Conservation (phyloP, 2,888 invertebrate genomes). For the Tuta absoluta region DNA sequence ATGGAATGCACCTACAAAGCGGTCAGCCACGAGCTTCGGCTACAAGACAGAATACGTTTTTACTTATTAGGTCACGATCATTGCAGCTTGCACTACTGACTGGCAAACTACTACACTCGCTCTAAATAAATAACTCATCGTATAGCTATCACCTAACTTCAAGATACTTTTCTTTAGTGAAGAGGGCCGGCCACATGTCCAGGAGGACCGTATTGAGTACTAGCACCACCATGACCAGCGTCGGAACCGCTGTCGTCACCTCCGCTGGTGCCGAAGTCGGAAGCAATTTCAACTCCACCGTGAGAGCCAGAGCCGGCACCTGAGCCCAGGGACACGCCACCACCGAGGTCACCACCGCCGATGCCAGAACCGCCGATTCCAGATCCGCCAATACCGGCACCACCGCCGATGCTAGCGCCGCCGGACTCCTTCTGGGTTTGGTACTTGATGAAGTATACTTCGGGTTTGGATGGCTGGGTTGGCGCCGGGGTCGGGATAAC, state of each 20-base stretch:
- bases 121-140: slow-evolving; percentile 60
- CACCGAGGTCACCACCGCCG: slow-evolving; percentile 44
- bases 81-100: slow-evolving; percentile 29
- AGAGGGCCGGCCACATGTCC: slow-evolving; percentile 76
- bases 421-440: slow-evolving; percentile 83
- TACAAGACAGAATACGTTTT: slow-evolving; percentile 38
- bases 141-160: slow-evolving; percentile 55
- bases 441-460: slow-evolving; percentile 94
- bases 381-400: slow-evolving; percentile 57
- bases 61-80: slow-evolving; percentile 29
- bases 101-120: slow-evolving; percentile 40
- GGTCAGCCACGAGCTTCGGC: slow-evolving; percentile 52
- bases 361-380: slow-evolving; percentile 55
- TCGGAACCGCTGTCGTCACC: slow-evolving; percentile 54
- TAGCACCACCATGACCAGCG: slow-evolving; percentile 61
- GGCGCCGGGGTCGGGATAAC: slow-evolving; percentile 88
- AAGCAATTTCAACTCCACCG: slow-evolving; percentile 57
- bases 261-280: slow-evolving; percentile 62
- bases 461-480: slow-evolving; percentile 92
- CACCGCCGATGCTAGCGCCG: slow-evolving; percentile 68
- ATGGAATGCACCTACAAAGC: slow-evolving; percentile 50
- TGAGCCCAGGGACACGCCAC: neutral
- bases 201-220: slow-evolving; percentile 78
- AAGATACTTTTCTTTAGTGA: slow-evolving; percentile 57
- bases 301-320: slow-evolving; percentile 36